Evolutionary conservation across 2,888 invertebrate genomes (phyloP), one percentile per base, ranked within the genome.

Genomic region (Strigamia crassipes): DNA sequence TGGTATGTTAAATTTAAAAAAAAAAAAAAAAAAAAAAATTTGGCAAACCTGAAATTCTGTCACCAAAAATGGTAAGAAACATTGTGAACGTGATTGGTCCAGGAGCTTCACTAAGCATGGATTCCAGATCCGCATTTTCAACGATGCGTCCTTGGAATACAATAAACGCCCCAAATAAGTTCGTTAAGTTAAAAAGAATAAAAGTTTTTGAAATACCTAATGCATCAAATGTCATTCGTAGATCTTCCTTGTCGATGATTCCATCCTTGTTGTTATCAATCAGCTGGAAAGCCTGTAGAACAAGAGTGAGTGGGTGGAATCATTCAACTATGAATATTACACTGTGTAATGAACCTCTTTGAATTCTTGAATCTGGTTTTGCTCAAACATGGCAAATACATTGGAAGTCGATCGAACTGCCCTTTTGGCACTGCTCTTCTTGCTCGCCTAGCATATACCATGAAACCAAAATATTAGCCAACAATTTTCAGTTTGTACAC

Each of bases 181-280:
- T 18, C 2, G 23, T 73, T 61, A 27, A 13, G 12, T 78, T 78
- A 8, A 78, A 78, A 78, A 27, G 12, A 61, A 61, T 61, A 61
- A 61, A 61, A 73, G 18, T 78, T 31, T 15, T 4, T 31, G 5
- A 31, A 13, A 73, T 84, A 85, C 85, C 96, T 86, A 96, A 93
- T 86, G 94, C 93, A 90, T 97, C 96, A 90, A 95, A 96, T 88
- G 94, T 94, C 88, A 94, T 93, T 88, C 95, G 93, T 88, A 96
- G 92, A 90, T 96, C 96, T 89, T 93, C 93, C 91, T 96, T 96
- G 89, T 94, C 90, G 84, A 86, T 86, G 90, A 95, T 92, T 86
- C 95, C 95, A 88, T 96, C 96, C 90, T 96, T 96, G 91, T 96
- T 96, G 89, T 94, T 93, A 91, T 96, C 96, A 94, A 96, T 96